A percentile compares a stretch with the other conserved stretches of the same genome.
These are phyloP conservation scores for Cosmia pyralina DNA, from an alignment of 2,888 invertebrate species.

Conservation along the genomic window DNA sequence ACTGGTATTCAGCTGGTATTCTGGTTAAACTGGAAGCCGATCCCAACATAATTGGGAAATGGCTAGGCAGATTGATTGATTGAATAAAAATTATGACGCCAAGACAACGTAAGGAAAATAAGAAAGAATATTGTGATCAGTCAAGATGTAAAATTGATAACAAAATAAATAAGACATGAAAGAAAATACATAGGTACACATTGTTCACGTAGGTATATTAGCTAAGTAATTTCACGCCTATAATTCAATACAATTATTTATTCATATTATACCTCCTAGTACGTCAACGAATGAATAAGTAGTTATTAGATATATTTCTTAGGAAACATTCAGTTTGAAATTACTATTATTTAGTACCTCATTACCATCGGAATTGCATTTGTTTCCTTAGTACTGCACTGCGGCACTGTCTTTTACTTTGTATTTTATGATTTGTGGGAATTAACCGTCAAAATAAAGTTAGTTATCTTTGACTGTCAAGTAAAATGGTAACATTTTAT, in stretches of 20 bases:
- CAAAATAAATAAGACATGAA: neutral
- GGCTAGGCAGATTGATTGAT: too few species aligned
- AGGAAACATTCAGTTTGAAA: conserved; percentile 67
- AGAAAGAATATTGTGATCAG: neutral
- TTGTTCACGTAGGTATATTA: neutral
- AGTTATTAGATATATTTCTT: conserved; percentile 65
- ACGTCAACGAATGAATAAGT: conserved; percentile 59
- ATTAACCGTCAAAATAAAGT: conserved; percentile 41
- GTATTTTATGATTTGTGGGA: conserved; percentile 51
- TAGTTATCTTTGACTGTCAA: conserved; percentile 28
- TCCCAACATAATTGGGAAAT: too few species aligned
- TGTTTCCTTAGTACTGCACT: conserved; percentile 61
- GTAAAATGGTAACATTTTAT: conserved; percentile 50
- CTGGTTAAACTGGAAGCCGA: too few species aligned
- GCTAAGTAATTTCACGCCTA: conserved; percentile 47
- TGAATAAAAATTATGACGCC: neutral
- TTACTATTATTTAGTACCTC: conserved; percentile 69
- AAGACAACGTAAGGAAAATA: neutral
- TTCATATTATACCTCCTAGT: conserved; percentile 43
- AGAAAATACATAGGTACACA: conserved; percentile 7
- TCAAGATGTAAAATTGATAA: neutral
- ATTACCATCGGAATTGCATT: conserved; percentile 69
- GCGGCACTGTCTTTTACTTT: conserved; percentile 52
- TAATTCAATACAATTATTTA: conserved; percentile 60
- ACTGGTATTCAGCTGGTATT: too few species aligned